phyloP scores from a whole-genome alignment of 2,888 invertebrate genomes.

The Abrostola tripartita region DNA sequence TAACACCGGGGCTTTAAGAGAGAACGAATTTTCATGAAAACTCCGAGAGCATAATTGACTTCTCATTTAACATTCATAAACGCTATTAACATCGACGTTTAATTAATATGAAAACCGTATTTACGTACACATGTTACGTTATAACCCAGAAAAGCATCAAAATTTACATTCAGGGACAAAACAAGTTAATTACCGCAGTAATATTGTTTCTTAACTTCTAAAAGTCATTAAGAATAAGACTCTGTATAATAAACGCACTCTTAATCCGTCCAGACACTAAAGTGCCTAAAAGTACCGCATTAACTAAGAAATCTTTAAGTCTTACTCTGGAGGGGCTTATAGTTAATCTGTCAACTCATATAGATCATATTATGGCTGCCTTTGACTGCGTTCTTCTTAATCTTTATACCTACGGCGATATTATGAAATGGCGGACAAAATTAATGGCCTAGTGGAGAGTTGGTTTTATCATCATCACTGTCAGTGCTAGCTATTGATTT shows the following conservation, averaged over 20 bases:
- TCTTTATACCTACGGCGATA: conserved; percentile 52
- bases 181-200: conserved; percentile 1
- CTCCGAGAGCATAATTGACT: too few relatives aligned
- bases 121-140: neutral
- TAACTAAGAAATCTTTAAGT: conserved; percentile 54
- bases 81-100: too few relatives aligned
- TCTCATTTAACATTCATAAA: too few relatives aligned
- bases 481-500: too few relatives aligned
- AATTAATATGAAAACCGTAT: neutral
- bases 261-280: conserved; percentile 6
- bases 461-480: too few relatives aligned
- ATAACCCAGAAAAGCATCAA: neutral
- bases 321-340: conserved; percentile 47
- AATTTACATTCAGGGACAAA: conserved; percentile 1
- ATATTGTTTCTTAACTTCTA: neutral
- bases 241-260: conserved; percentile 6
- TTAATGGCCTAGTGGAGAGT: conserved; percentile 4
- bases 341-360: conserved; percentile 61
- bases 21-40: too few relatives aligned
- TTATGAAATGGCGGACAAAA: conserved; percentile 44
- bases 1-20: too few relatives aligned
- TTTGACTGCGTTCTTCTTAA: conserved; percentile 57
- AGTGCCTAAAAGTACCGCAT: conserved; percentile 31
- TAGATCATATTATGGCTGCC: conserved; percentile 60
- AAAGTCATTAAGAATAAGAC: conserved; percentile 4